A percentile compares a stretch with the other conserved stretches of the same genome.
Conservation (phyloP, 2,888 invertebrate species). For the Ichneumoninae sp. region DNA sequence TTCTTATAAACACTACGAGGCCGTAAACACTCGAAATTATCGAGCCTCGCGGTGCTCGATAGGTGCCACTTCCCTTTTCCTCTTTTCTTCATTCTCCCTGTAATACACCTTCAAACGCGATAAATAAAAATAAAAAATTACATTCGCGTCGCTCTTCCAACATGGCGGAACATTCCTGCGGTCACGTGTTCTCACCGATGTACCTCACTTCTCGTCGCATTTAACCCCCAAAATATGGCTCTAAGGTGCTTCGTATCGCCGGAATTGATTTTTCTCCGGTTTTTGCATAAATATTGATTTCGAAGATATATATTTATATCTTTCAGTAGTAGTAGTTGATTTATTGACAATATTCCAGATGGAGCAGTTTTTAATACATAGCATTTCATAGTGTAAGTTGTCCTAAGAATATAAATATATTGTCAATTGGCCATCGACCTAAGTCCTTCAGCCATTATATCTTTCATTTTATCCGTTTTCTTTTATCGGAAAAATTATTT, state of each 20-base stretch:
- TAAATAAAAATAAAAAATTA: not conserved
- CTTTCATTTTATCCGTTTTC: not conserved
- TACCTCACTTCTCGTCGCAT: constrained; percentile 11
- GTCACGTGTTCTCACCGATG: constrained; percentile 9
- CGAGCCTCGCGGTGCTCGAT: constrained; percentile 63
- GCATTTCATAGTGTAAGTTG: too few relatives aligned
- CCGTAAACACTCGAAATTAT: constrained; percentile 78
- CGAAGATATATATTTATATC: not conserved
- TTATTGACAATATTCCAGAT: too few relatives aligned
- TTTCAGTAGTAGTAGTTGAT: too few relatives aligned
- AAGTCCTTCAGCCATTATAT: too few relatives aligned
- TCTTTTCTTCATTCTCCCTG: constrained; percentile 18
- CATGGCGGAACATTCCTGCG: constrained; percentile 3
- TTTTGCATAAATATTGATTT: not conserved
- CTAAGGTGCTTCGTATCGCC: not conserved
- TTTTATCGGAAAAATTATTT: not conserved
- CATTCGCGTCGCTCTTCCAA: constrained; percentile 1
- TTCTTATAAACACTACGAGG: constrained; percentile 73
- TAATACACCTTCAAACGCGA: constrained; percentile 14
- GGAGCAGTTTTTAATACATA: too few relatives aligned
- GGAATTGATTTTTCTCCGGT: not conserved
- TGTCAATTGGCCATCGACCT: too few relatives aligned
- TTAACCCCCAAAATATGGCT: not conserved
- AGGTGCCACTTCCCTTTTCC: constrained; percentile 53
- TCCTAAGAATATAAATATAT: too few relatives aligned